Evolutionary conservation across 2,797 vertebrate genomes (phyloP).

Genomic region (Periparus ater): DNA sequence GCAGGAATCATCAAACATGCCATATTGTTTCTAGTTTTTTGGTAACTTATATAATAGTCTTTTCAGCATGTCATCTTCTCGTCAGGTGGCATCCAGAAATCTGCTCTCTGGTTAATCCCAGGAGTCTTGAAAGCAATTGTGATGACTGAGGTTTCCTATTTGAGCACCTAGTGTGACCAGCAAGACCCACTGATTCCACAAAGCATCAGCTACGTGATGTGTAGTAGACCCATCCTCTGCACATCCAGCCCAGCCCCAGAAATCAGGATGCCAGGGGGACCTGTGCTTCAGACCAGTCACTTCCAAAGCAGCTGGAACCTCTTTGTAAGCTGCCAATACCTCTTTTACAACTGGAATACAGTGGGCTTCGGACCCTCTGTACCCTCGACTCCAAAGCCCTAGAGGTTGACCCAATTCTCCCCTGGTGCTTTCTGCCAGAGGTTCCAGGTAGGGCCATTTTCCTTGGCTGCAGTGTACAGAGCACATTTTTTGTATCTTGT

Average conservation of each 20-base stretch:
- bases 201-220: rapidly evolving
- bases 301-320: neutral
- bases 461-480: neutral
- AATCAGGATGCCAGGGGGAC: neutral
- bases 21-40: neutral
- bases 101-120: neutral
- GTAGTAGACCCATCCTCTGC: neutral
- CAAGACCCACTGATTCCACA: neutral
- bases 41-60: neutral
- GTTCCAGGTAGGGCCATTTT: neutral
- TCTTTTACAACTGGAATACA: neutral
- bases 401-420: neutral
- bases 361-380: neutral
- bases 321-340: too few relatives aligned
- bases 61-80: neutral
- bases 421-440: neutral
- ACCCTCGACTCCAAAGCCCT: neutral
- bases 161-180: neutral
- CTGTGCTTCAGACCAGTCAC: neutral
- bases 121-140: neutral
- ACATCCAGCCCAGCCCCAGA: neutral
- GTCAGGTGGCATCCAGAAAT: neutral
- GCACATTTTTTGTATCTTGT: neutral
- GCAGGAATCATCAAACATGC: neutral
- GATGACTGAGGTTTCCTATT: neutral